Conservation (phyloP, 30 jellyfish, hydroid and myxozoan species). For the Phacellophora camtschatica region DNA sequence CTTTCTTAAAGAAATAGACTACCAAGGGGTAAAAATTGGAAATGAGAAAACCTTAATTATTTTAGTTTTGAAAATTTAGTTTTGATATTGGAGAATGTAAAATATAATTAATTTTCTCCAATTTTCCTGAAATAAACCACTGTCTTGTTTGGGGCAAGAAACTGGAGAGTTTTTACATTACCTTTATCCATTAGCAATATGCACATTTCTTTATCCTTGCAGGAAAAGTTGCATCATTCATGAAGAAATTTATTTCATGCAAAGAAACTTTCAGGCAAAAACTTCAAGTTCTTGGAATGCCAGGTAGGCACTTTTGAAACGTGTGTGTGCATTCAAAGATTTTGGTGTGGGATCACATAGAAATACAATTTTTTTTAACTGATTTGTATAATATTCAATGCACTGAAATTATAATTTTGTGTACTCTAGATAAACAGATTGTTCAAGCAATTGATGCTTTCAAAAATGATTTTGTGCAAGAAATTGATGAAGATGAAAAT, state of each 20-base stretch:
- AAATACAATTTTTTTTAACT: too few relatives aligned
- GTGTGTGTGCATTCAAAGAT: too few relatives aligned
- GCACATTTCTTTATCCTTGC: neutral
- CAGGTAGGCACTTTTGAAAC: neutral
- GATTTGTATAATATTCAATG: too few relatives aligned
- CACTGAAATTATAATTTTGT: neutral
- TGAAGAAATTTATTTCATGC: neutral
- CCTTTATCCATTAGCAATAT: neutral
- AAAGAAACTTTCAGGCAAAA: neutral
- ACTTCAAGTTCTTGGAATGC: neutral
- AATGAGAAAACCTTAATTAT: neutral
- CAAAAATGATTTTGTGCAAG: neutral
- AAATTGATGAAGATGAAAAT: conserved; percentile 33
- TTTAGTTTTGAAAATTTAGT: neutral
- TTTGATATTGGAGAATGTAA: neutral
- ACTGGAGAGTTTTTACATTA: too few relatives aligned
- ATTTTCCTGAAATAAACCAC: too few relatives aligned
- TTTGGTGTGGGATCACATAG: too few relatives aligned
- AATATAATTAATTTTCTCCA: too few relatives aligned
- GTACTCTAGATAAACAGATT: conserved; percentile 15
- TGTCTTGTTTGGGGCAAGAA: too few relatives aligned
- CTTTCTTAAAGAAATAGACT: too few relatives aligned
- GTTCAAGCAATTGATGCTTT: neutral
- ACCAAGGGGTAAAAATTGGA: too few relatives aligned
- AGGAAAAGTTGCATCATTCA: neutral